Conservation (phyloP, 2,888 invertebrate genomes). For the Cephus pulcher region DNA sequence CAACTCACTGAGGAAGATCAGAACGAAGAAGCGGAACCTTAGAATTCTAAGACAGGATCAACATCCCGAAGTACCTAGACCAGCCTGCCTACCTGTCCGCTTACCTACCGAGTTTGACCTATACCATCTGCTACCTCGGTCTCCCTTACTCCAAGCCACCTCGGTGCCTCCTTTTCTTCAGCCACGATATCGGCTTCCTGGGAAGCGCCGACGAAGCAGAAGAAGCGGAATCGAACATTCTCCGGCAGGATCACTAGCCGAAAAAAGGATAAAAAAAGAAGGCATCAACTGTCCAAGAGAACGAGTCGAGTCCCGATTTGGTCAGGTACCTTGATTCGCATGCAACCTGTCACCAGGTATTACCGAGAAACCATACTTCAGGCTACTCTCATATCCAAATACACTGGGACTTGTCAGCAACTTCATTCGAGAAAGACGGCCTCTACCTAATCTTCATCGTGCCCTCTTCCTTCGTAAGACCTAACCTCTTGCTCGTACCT, state of each 20-base stretch:
- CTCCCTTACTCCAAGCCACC: background rate
- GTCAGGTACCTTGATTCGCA: conserved; percentile 49
- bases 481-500: background rate
- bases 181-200: background rate
- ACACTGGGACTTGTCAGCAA: background rate
- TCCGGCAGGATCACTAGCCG: background rate
- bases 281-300: background rate
- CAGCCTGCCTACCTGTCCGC: background rate
- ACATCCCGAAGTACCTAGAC: background rate
- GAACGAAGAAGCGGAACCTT: background rate
- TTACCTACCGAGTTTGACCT: background rate
- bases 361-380: conserved; percentile 41
- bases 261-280: background rate
- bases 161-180: background rate
- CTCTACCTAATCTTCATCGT: background rate
- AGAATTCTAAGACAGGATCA: background rate
- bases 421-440: background rate
- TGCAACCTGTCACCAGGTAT: conserved; percentile 46
- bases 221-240: background rate
- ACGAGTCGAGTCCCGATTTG: conserved; percentile 37
- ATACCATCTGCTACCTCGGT: background rate
- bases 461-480: background rate
- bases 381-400: background rate
- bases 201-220: background rate
- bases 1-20: background rate